phyloP scores from a whole-genome alignment of 2,888 invertebrate genomes.

The Lepetodrilus schrolli region DNA sequence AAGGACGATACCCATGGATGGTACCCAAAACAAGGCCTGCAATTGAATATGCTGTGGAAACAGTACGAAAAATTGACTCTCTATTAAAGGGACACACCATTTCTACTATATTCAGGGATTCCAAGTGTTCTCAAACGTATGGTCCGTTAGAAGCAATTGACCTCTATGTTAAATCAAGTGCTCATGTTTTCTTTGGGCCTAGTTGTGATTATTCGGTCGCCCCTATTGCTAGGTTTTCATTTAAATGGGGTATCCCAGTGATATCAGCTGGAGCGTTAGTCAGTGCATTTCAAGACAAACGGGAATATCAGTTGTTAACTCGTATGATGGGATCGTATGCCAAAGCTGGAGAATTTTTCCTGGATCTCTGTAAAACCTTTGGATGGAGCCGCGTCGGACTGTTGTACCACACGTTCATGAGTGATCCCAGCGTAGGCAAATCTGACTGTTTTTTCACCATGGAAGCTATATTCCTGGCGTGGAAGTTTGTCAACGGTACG shows the following conservation, averaged over 20 bases:
- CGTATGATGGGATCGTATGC: constrained; percentile 52
- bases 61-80: constrained; percentile 40
- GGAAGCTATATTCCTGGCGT: constrained; percentile 80
- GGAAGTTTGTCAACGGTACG: constrained; percentile 45
- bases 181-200: constrained; percentile 72
- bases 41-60: constrained; percentile 70
- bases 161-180: constrained; percentile 63
- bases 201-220: constrained; percentile 82
- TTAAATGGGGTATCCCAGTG: constrained; percentile 89
- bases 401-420: constrained; percentile 49
- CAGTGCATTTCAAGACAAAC: constrained; percentile 66
- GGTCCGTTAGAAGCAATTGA: constrained; percentile 71
- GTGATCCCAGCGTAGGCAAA: constrained; percentile 36
- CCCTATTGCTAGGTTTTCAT: constrained; percentile 90
- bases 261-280: constrained; percentile 80
- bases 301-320: constrained; percentile 85
- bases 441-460: constrained; percentile 83
- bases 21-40: constrained; percentile 69
- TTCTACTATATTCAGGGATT: constrained; percentile 58
- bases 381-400: constrained; percentile 54
- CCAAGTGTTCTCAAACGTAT: constrained; percentile 67
- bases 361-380: constrained; percentile 46
- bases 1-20: constrained; percentile 54
- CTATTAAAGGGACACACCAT: constrained; percentile 48
- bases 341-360: constrained; percentile 51